Evolutionary conservation across 2,888 invertebrate genomes (phyloP), one percentile per base, ranked within the genome.

Genomic region (Ichneumoninae sp.): DNA sequence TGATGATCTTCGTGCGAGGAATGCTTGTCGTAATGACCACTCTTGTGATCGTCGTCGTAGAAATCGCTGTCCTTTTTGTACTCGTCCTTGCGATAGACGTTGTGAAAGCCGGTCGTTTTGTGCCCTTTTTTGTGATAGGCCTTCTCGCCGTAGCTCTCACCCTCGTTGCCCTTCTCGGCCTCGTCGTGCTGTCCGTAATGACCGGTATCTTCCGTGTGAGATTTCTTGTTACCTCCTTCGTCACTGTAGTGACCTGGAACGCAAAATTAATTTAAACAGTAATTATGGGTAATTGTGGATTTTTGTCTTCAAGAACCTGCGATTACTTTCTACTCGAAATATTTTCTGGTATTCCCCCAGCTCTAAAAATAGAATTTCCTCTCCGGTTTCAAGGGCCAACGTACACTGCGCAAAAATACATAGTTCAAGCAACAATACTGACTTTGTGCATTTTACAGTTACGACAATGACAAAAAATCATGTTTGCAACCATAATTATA

Each of bases 41-140:
- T 96, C 90, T 97, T 97, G 89, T 97, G 97, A 89, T 97, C 96
- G 93, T 97, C 96, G 89, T 97, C 97, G 91, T 97, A 97, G 94
- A 97, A 97, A 89, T 96, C 96, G 88, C 96, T 96, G 90, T 96
- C 96, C 91, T 97, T 97, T 92, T 97, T 96, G 94, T 95, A 97
- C 92, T 97, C 97, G 90, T 97, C 96, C 94, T 97, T 94, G 91
- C 97, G 98, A 94, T 98, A 97, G 8, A 97, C 95, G 92, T 97
- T 96, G 92, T 98, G 98, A 88, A 97, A 97, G 81, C 98, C 97
- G 93, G 97, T 97, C 88, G 97, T 98, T 86, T 96, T 96, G 94
- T 98, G 97, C 0, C 98, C 98, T 91, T 98, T 98, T 86, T 97
- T 97, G 93, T 96, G 97, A 88, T 96, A 95, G 7, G 97, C 97